These are phyloP conservation scores for Varanus komodoensis DNA, from an alignment of 2,113 vertebrate genomes.

Conservation along the genomic window DNA sequence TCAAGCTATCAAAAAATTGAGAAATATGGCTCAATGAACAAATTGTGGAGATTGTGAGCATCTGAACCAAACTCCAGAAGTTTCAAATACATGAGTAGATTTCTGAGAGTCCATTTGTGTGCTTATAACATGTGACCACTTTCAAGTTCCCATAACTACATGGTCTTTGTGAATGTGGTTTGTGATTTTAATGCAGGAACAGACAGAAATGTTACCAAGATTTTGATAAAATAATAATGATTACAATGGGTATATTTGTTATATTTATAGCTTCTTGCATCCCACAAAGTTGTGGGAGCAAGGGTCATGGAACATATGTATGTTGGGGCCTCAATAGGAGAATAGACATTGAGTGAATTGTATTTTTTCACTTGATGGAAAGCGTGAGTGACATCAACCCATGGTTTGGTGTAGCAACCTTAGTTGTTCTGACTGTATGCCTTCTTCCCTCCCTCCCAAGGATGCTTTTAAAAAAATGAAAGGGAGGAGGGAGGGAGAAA, in stretches of 20 bases:
- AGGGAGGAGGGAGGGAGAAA: no score
- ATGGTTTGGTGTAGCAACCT: constrained; percentile 17
- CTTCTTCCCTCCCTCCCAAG: background rate
- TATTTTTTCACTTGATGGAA: constrained; percentile 44
- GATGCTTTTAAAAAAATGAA: background rate
- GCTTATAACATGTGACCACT: background rate
- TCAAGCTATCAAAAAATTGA: background rate
- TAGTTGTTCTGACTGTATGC: constrained; percentile 15
- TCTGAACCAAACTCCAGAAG: background rate
- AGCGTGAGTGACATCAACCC: background rate
- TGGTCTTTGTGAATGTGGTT: background rate
- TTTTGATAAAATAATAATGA: background rate
- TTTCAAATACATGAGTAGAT: background rate
- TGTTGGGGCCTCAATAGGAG: constrained; percentile 43
- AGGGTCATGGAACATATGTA: background rate
- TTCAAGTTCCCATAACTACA: background rate
- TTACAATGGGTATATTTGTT: background rate
- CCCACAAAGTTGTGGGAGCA: background rate
- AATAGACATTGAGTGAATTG: background rate
- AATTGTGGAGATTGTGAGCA: background rate
- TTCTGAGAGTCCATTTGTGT: background rate
- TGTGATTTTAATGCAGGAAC: constrained; percentile 8
- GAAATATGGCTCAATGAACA: background rate
- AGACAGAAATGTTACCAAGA: background rate
- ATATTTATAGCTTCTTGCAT: background rate